phyloP scores from a whole-genome alignment of 2,888 invertebrate species.

The Hyalella azteca region DNA sequence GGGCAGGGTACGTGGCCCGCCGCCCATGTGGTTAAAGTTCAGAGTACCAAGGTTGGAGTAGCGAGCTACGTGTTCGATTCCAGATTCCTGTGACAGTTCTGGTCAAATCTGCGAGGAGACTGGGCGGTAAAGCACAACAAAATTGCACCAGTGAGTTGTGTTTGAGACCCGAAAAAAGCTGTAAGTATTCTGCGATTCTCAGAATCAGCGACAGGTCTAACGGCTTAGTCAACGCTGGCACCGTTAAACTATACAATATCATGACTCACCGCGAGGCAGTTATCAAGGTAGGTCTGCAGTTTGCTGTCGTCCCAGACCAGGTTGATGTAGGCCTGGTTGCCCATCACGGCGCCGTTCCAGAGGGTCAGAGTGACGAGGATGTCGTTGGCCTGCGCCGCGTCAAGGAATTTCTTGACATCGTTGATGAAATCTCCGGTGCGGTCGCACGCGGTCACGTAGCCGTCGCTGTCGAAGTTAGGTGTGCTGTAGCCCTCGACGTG shows the following conservation, averaged over 20 bases:
- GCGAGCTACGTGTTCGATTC: too few relatives aligned
- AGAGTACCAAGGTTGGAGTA: too few relatives aligned
- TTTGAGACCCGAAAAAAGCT: too few relatives aligned
- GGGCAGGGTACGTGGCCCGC: too few relatives aligned
- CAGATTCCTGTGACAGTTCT: too few relatives aligned
- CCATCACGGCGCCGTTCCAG: constrained; percentile 61
- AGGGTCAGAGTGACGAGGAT: constrained; percentile 60
- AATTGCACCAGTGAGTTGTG: too few relatives aligned
- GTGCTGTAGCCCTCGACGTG: constrained; percentile 61
- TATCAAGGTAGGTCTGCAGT: constrained; percentile 60
- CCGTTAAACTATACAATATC: not conserved
- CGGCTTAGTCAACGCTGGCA: not conserved
- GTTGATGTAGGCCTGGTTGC: constrained; percentile 59
- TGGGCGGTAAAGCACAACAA: too few relatives aligned
- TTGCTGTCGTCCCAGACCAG: constrained; percentile 60
- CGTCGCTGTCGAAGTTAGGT: constrained; percentile 59
- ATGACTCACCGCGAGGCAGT: constrained; percentile 60
- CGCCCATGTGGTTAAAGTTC: too few relatives aligned
- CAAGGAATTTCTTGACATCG: constrained; percentile 60
- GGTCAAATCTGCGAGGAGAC: too few relatives aligned
- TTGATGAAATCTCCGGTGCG: constrained; percentile 59
- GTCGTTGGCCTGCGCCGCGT: constrained; percentile 59
- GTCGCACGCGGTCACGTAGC: constrained; percentile 60
- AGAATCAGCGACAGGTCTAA: not conserved
- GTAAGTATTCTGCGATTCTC: too few relatives aligned